These are phyloP conservation scores for Corythaixoides concolor DNA, from an alignment of 2,113 vertebrate species.

Conservation along the genomic window DNA sequence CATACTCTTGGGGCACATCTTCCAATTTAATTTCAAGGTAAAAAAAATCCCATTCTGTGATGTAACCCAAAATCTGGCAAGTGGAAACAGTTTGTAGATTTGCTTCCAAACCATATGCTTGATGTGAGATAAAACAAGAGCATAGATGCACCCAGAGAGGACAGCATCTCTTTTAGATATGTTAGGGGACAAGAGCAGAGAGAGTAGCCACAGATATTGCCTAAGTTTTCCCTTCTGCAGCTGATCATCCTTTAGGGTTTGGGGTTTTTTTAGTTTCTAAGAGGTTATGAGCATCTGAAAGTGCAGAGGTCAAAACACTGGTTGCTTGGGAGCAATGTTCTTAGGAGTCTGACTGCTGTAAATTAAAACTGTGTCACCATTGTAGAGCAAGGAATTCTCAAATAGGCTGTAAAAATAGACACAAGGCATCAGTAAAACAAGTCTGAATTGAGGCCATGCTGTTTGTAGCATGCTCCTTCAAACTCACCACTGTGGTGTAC, in stretches of 20 bases:
- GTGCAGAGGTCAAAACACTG: constrained; percentile 26
- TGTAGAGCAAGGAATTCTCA: constrained; percentile 32
- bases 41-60: background rate
- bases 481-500: constrained; percentile 1
- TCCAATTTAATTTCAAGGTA: background rate
- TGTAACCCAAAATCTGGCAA: background rate
- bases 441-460: constrained; percentile 21
- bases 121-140: background rate
- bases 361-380: constrained; percentile 36
- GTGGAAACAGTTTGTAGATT: background rate
- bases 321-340: constrained; percentile 17
- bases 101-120: background rate
- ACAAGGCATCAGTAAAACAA: constrained; percentile 36
- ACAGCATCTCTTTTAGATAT: background rate
- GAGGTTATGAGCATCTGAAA: background rate
- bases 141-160: background rate
- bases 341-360: background rate
- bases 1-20: background rate
- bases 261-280: background rate
- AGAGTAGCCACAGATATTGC: background rate
- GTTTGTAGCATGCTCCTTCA: constrained; percentile 3
- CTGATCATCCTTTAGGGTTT: background rate
- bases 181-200: background rate
- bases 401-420: constrained; percentile 41
- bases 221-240: background rate